These are phyloP conservation scores for Lacerta viridis DNA, from an alignment of 2,797 vertebrate species.

Conservation along the genomic window DNA sequence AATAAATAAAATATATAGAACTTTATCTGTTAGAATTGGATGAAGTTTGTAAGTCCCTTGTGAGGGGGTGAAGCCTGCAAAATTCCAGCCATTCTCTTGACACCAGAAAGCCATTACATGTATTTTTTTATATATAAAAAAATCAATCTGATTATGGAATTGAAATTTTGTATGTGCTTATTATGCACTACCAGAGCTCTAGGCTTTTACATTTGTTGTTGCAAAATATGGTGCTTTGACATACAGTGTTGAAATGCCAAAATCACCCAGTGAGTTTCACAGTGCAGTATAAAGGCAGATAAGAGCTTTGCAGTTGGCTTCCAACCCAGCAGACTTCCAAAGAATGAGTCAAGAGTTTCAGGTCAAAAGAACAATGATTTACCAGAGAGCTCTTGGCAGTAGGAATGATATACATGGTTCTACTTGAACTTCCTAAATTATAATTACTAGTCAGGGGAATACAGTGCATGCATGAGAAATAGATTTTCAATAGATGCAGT, in stretches of 20 bases:
- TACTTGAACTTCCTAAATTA: conserved; percentile 66
- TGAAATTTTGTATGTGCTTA: conserved; percentile 19
- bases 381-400: conserved; percentile 53
- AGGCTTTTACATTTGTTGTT: conserved; percentile 52
- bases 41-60: too few species aligned
- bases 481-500: conserved; percentile 60
- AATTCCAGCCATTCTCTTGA: neutral
- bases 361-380: conserved; percentile 65
- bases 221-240: conserved; percentile 12
- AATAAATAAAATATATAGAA: too few species aligned
- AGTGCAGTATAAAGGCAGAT: conserved; percentile 37
- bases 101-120: conserved; percentile 2
- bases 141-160: conserved; percentile 17
- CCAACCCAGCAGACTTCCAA: conserved; percentile 49
- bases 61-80: too few species aligned
- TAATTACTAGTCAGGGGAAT: conserved; percentile 60
- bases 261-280: neutral
- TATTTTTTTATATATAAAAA: neutral
- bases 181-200: conserved; percentile 22
- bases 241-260: conserved; percentile 27
- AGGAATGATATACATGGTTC: conserved; percentile 50
- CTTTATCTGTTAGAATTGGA: too few species aligned
- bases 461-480: conserved; percentile 45
- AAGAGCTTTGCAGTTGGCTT: conserved; percentile 39
- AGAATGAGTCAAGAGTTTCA: conserved; percentile 53